These are phyloP conservation scores for Trachymyrmex cornetzi DNA, from an alignment of 1,140 invertebrate species.

Conservation along the genomic window DNA sequence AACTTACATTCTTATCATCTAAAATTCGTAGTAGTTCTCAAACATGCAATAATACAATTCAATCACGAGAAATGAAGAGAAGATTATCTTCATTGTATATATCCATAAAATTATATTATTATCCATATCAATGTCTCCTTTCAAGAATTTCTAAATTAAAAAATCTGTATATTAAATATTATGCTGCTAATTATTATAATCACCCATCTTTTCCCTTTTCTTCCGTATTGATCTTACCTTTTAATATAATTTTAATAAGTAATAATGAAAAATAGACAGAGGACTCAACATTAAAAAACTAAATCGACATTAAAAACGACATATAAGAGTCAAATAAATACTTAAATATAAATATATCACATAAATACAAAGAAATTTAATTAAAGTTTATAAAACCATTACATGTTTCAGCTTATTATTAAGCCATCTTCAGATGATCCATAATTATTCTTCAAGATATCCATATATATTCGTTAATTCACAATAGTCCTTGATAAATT, in stretches of 20 bases:
- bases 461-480: no score
- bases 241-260: not conserved
- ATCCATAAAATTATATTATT: constrained; percentile 83
- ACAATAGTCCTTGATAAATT: no score
- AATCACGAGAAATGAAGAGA: constrained; percentile 76
- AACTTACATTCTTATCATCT: constrained; percentile 70
- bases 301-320: no score
- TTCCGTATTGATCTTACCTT: not conserved
- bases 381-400: no score
- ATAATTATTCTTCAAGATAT: no score
- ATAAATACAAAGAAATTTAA: no score
- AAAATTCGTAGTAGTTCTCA: constrained; percentile 67
- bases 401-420: no score
- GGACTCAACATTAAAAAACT: no score
- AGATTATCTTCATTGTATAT: constrained; percentile 84
- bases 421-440: no score
- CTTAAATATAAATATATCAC: no score
- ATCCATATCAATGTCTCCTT: constrained; percentile 85
- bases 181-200: constrained; percentile 57
- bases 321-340: no score
- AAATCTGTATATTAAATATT: constrained; percentile 82
- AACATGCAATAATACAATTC: constrained; percentile 66
- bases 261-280: no score
- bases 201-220: constrained; percentile 22
- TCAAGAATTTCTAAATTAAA: constrained; percentile 85